These are phyloP conservation scores for Hemistola chrysoprasaria DNA, from an alignment of 2,888 invertebrate genomes.

Conservation along the genomic window DNA sequence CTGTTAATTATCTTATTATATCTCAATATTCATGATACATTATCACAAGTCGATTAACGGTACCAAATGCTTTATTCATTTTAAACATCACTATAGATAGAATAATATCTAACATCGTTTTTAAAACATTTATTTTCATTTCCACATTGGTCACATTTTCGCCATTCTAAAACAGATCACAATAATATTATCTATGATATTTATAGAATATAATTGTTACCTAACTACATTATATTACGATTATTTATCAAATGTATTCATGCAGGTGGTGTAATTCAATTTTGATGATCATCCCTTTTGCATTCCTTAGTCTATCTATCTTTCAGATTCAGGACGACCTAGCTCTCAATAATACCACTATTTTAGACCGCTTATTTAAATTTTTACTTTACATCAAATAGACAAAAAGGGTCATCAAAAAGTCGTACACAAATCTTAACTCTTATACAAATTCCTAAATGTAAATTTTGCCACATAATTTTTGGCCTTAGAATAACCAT, in stretches of 20 bases:
- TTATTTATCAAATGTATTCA: conserved; percentile 13
- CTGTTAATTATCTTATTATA: no score
- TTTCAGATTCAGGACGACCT: conserved; percentile 62
- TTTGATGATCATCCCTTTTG: conserved; percentile 34
- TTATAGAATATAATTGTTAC: conserved; percentile 43
- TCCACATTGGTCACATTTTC: conserved; percentile 73
- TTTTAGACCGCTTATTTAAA: conserved; percentile 37
- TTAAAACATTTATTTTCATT: conserved; percentile 74
- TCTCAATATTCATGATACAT: no score
- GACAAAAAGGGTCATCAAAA: conserved; percentile 74
- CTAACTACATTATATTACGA: conserved; percentile 47
- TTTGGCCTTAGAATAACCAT: conserved; percentile 50
- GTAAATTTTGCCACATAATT: conserved; percentile 47
- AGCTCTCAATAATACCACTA: conserved; percentile 29
- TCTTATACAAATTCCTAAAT: conserved; percentile 53
- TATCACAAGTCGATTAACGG: background rate
- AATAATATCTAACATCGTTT: conserved; percentile 62
- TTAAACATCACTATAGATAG: conserved; percentile 35
- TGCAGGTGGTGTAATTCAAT: conserved; percentile 22
- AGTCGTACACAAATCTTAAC: conserved; percentile 67
- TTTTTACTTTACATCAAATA: conserved; percentile 45
- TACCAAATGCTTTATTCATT: conserved; percentile 45
- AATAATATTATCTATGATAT: conserved; percentile 49
- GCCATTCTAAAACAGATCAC: conserved; percentile 65
- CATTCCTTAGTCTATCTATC: conserved; percentile 36